Evolutionary conservation across 2,797 vertebrate species (phyloP), one percentile per base, ranked within the genome.

Genomic region (Pagetopsis macropterus): DNA sequence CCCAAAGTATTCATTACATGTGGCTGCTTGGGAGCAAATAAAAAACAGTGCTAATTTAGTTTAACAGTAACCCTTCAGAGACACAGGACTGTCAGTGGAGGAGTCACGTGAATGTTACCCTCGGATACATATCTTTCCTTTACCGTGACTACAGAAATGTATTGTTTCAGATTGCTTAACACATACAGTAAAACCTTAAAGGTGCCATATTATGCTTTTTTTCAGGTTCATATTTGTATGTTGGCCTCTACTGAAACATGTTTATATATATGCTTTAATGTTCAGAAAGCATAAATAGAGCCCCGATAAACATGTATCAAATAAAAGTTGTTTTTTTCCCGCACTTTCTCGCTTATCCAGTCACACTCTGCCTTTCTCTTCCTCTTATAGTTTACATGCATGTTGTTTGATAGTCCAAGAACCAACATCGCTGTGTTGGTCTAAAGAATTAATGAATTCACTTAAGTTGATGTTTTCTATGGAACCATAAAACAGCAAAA

Each of bases 1-100:
- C 5, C 14, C 4, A 31, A 21, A 21, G 21, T 23, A 59, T 54
- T 54, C 14, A 74, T 63, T 21, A 63, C n/a, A 62, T 65, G 13
- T 64, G 40, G 27, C 16, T 51, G 57, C 46, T 64, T 58, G 23
- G 23, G 23, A 27, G 23, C 3, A 27, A 41, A 12, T 27, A 58
- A 62, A 52, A 3, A 45, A 16, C 8, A 2, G 40, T 33, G 4
- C 51, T 67, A 11, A 56, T 71, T 72, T 15, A 21, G 43, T 70
- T 17, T 13, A 43, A 43, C 43, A 16, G 17, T 49, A 17, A 55
- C 17, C 17, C 21, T 17, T 21, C 23, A 45, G 45, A 50, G 23
- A 44, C 27, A 41, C 6, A 44, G 3, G 19, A 2, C 12, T 17
- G n/a, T 62, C 2, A 48, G 27, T 21, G 15, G 19, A 48, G 10